Evolutionary conservation across 2,797 vertebrate genomes (phyloP).

Genomic region (Myiothlypis chrysogaster): DNA sequence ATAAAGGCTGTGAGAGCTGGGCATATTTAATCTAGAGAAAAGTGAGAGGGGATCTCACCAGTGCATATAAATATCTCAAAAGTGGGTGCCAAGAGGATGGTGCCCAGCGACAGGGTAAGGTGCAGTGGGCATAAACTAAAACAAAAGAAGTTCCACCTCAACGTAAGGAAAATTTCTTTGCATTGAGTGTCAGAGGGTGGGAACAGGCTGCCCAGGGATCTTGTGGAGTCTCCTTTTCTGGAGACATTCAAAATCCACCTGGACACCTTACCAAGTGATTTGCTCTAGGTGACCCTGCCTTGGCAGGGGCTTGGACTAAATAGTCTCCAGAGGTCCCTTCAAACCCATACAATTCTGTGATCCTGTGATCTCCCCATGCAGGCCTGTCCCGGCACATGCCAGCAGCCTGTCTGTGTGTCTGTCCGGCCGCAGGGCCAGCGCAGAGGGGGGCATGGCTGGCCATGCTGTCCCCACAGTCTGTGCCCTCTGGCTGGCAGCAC

Average conservation of each 20-base stretch:
- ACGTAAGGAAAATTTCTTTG: not conserved
- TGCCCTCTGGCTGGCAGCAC: not conserved
- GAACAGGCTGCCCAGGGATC: not conserved
- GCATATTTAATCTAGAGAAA: not conserved
- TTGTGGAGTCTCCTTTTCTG: no score
- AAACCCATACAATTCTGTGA: no score
- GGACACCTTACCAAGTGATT: not conserved
- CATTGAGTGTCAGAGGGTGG: not conserved
- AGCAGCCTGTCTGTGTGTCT: not conserved
- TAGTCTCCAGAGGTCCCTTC: not conserved
- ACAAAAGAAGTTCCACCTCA: not conserved
- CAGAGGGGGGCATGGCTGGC: rapidly evolving
- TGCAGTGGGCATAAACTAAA: not conserved
- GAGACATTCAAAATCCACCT: not conserved
- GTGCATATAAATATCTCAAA: not conserved
- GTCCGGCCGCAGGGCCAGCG: not conserved
- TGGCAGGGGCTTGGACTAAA: not conserved
- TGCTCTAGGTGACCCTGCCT: not conserved
- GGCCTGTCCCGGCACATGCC: rapidly evolving
- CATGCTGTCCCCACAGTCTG: not conserved
- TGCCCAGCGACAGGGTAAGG: rapidly evolving
- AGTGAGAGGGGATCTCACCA: not conserved
- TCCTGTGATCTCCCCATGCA: no score
- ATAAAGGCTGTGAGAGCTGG: not conserved
- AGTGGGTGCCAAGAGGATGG: rapidly evolving